These are phyloP conservation scores for Semaprochilodus insignis DNA, from an alignment of 2,797 vertebrate genomes.

Conservation along the genomic window DNA sequence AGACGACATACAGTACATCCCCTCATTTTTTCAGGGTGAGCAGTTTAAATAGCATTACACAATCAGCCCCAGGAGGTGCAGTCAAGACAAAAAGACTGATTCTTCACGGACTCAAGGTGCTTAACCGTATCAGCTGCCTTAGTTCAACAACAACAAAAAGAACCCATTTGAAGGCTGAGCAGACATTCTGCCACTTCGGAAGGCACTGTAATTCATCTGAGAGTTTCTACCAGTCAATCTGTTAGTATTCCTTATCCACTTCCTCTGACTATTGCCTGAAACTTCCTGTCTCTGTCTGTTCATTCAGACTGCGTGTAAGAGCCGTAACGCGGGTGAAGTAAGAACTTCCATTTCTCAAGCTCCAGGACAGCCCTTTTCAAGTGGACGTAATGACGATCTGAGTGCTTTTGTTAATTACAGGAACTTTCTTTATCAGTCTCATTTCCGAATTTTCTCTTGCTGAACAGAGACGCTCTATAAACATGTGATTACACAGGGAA, in stretches of 20 bases:
- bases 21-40: background rate
- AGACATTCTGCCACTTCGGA: background rate
- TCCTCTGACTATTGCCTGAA: conserved; percentile 21
- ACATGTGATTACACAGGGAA: background rate
- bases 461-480: conserved; percentile 9
- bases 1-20: background rate
- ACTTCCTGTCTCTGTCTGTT: conserved; percentile 26
- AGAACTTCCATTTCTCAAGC: conserved; percentile 40
- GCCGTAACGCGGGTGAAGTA: conserved; percentile 20
- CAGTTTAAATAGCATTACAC: background rate
- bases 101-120: conserved; percentile 17
- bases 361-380: background rate
- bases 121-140: conserved; percentile 38
- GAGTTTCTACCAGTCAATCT: background rate
- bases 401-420: background rate
- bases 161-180: background rate
- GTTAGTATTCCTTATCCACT: conserved; percentile 9
- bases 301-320: conserved; percentile 26
- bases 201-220: background rate
- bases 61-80: conserved; percentile 14
- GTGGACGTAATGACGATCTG: background rate
- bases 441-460: background rate
- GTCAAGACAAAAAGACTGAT: conserved; percentile 17
- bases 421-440: conserved; percentile 6
- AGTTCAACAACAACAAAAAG: conserved; percentile 3